Evolutionary conservation across 2,797 vertebrate genomes (phyloP).

Genomic region (Poecile montanus): DNA sequence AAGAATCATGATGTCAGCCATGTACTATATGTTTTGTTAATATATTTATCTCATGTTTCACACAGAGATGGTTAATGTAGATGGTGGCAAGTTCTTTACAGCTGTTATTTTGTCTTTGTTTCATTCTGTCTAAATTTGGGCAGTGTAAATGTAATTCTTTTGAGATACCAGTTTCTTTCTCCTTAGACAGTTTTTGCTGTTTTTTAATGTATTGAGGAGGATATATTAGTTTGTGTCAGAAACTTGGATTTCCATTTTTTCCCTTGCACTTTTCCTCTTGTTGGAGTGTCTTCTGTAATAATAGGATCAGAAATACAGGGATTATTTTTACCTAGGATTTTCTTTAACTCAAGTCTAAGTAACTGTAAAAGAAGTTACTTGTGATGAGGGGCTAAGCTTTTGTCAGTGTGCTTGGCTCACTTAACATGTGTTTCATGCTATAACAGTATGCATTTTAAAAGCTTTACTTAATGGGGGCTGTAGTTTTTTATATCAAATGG

Average conservation of each 20-base stretch:
- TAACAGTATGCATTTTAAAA: neutral
- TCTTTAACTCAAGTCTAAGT: neutral
- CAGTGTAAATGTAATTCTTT: neutral
- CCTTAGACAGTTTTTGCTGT: neutral
- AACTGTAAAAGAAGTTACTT: neutral
- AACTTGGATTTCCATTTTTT: neutral
- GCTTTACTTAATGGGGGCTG: neutral
- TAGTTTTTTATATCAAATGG: neutral
- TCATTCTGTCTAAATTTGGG: neutral
- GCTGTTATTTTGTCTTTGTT: neutral
- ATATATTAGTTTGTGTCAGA: neutral
- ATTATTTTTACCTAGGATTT: neutral
- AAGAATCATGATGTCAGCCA: neutral
- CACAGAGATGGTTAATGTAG: neutral
- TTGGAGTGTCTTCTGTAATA: neutral
- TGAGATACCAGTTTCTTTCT: neutral
- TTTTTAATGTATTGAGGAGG: neutral
- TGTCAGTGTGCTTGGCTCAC: neutral
- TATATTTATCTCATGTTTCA: neutral
- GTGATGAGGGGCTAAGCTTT: neutral
- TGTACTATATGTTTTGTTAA: neutral
- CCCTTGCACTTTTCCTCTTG: neutral
- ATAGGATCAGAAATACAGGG: neutral
- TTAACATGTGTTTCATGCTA: neutral
- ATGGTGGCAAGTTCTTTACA: neutral